Evolutionary conservation across 2,888 invertebrate genomes (phyloP), one percentile per base, ranked within the genome.

Genomic region (Lasioglossum figueresi): DNA sequence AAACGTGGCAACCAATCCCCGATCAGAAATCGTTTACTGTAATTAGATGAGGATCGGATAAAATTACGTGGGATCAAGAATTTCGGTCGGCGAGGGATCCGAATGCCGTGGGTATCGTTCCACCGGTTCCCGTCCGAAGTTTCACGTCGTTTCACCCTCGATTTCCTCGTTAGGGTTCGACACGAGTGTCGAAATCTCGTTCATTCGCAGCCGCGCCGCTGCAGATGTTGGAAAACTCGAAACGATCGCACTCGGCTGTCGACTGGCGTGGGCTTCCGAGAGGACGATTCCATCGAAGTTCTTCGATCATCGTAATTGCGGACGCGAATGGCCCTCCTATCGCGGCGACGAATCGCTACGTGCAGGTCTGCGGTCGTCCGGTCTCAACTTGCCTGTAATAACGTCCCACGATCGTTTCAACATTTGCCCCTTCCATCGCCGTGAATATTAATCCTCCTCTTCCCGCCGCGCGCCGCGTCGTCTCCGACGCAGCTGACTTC

Each of bases 271-370:
- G 27, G 16, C 14, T 31, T 14, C 31, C 2, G 31, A 27, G 16
- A 63, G 19, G 84, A 76, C 79, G 83, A n/a, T 83, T 79, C 76
- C 88, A 82, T 86, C 83, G 63, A 90, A 90, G 79, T 90, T 90
- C 85, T 86, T 83, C 89, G 90, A 90, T 88, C 90, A 83, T 84
- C 81, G 89, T 82, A 89, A 90, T 90, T 89, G 83, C 88, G 75
- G 45, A 63, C 79, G 52, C 48, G 82, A 88, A 88, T 81, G 75
- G 48, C 59, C 31, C 48, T 23, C 40, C 78, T 71, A 81, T 45
- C 76, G 37, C 48, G 72, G 59, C 76, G 85, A 88, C 77, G 84
- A 79, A 88, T 87, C 81, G 70, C 82, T 75, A 80, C 79, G 82
- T 12, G 63, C 63, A 12, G 37, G 68, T 82, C 79, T 76, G 72